These are phyloP conservation scores for Takifugu bimaculatus DNA, from an alignment of 2,113 vertebrate genomes.

Conservation along the genomic window DNA sequence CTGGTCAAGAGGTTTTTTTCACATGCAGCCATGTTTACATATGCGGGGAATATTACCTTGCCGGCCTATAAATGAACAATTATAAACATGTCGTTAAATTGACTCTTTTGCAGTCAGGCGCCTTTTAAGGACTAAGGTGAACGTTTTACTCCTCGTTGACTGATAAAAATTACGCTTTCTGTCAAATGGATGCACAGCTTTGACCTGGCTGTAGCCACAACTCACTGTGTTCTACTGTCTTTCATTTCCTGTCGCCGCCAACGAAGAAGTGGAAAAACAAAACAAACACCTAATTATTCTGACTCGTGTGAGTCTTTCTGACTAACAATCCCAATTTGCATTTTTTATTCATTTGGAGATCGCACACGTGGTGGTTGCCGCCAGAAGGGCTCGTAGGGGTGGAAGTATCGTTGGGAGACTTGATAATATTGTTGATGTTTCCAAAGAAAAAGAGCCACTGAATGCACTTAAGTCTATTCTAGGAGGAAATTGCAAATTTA, in stretches of 20 bases:
- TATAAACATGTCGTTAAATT: no score
- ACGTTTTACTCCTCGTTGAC: no score
- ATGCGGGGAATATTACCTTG: neutral
- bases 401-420: constrained; percentile 46
- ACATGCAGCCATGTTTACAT: constrained; percentile 1
- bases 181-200: constrained; percentile 25
- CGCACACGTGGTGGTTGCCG: constrained; percentile 37
- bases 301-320: constrained; percentile 66
- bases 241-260: constrained; percentile 55
- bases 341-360: constrained; percentile 75
- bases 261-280: constrained; percentile 44
- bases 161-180: constrained; percentile 28
- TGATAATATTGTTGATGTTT: constrained; percentile 28
- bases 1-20: constrained; percentile 16
- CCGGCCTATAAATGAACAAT: neutral
- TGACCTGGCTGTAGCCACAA: constrained; percentile 30
- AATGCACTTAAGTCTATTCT: neutral
- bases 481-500: neutral
- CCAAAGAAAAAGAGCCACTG: neutral
- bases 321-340: constrained; percentile 71
- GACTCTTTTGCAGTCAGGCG: no score
- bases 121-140: no score
- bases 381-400: constrained; percentile 36
- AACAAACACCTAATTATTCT: constrained; percentile 62
- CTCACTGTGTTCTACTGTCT: constrained; percentile 42